Conservation (phyloP, 2,888 invertebrate species). For the Rutpela maculata region DNA sequence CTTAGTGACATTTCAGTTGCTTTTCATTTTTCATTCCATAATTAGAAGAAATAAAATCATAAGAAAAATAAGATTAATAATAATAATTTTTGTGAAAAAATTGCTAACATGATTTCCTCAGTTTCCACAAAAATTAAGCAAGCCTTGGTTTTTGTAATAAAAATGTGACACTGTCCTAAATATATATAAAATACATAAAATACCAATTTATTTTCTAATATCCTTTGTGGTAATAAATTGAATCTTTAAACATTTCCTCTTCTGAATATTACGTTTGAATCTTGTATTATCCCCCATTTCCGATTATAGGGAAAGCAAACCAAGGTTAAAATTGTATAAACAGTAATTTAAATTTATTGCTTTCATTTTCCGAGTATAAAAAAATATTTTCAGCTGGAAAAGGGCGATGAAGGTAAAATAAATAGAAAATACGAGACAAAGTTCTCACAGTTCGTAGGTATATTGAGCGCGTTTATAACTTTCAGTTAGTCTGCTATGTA, state of each 20-base stretch:
- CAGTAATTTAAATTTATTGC: conserved; percentile 28
- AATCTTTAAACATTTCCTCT: conserved; percentile 8
- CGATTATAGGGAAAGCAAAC: not conserved
- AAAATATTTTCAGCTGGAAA: conserved; percentile 26
- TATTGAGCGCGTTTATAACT: conserved; percentile 29
- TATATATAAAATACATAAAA: not conserved
- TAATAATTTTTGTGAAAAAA: no score
- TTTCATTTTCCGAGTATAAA: conserved; percentile 18
- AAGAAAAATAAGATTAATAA: no score
- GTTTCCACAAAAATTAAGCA: no score
- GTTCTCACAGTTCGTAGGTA: conserved; percentile 24
- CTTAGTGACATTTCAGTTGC: no score
- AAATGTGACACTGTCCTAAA: no score
- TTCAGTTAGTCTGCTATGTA: conserved; percentile 22
- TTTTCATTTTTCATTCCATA: no score
- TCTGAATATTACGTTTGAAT: conserved; percentile 16
- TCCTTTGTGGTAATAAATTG: conserved; percentile 5
- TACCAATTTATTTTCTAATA: conserved; percentile 1
- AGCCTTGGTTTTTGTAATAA: no score
- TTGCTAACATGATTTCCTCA: no score
- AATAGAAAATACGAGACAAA: conserved; percentile 29
- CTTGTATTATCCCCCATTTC: conserved; percentile 16
- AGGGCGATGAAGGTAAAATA: conserved; percentile 19
- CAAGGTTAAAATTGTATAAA: conserved; percentile 15
- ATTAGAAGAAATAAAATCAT: no score